Conservation (phyloP, 2,797 vertebrate species). For the Hirundo rustica region DNA sequence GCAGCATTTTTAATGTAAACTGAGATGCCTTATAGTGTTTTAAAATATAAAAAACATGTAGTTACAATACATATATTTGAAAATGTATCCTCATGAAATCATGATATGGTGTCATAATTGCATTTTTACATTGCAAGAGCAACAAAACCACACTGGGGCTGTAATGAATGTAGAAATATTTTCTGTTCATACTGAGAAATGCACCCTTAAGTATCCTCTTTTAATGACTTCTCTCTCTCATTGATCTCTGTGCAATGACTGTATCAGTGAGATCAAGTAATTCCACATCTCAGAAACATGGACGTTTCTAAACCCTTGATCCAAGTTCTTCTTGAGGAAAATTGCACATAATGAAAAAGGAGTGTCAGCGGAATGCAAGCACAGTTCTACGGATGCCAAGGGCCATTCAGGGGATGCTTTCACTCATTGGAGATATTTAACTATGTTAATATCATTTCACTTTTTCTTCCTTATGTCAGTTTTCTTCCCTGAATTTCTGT, state of each 20-base stretch:
- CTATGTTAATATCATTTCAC: not conserved
- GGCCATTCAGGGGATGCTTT: not conserved
- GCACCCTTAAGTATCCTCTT: not conserved
- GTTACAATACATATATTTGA: not conserved
- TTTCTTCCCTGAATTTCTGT: not conserved
- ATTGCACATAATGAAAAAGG: not conserved
- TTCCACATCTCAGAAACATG: not conserved
- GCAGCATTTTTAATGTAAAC: not conserved
- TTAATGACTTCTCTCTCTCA: not conserved
- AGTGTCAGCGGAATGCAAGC: not conserved
- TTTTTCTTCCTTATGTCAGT: not conserved
- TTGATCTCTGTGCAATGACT: not conserved
- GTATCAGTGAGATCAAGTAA: not conserved
- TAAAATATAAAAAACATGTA: not conserved
- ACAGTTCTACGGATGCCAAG: not conserved
- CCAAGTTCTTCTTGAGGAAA: not conserved
- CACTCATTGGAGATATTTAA: not conserved
- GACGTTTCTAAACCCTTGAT: not conserved
- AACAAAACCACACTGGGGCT: not conserved
- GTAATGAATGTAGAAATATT: not conserved
- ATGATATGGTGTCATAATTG: not conserved
- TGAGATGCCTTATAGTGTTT: not conserved
- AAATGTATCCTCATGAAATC: not conserved
- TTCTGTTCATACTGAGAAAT: not conserved
- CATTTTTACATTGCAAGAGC: not conserved